Evolutionary conservation across 1,140 invertebrate species (phyloP).

Genomic region (Maconellicoccus hirsutus): DNA sequence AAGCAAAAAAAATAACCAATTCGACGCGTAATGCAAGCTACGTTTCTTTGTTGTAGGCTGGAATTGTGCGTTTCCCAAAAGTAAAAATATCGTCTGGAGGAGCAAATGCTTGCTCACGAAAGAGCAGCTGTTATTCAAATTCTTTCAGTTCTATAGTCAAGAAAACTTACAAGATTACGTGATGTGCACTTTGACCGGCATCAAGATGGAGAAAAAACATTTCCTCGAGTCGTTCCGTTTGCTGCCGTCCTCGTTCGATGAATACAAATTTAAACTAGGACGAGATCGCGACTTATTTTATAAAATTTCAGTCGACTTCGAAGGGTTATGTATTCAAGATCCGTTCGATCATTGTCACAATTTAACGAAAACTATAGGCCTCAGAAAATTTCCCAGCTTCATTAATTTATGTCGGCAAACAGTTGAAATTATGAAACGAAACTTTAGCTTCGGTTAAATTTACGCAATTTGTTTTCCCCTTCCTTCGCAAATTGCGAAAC

Average conservation of each 20-base stretch:
- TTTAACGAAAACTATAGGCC: slow-evolving; percentile 33
- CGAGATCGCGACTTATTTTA: not conserved
- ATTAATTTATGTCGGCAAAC: slow-evolving; percentile 23
- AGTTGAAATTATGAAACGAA: slow-evolving; percentile 11
- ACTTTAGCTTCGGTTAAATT: not conserved
- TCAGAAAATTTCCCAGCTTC: slow-evolving; percentile 22
- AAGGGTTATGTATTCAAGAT: slow-evolving; percentile 35
- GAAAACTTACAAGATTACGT: not conserved
- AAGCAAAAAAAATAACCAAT: not conserved
- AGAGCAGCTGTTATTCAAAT: not conserved
- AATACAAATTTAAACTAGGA: not conserved
- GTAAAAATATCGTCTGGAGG: not conserved
- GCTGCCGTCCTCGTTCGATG: not conserved
- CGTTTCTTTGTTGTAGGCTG: not conserved
- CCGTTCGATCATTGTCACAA: slow-evolving; percentile 39
- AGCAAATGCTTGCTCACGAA: not conserved
- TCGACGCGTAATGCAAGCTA: not conserved
- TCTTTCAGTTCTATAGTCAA: slow-evolving; percentile 1
- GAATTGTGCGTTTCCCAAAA: slow-evolving; percentile 13
- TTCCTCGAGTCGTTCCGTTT: not conserved
- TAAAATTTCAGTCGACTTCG: not conserved
- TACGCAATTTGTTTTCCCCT: too few species aligned
- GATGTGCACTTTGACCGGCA: not conserved
- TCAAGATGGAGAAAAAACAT: not conserved
- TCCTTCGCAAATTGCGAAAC: too few species aligned